phyloP scores from a whole-genome alignment of 92 coral and sea anemone genomes.

The Zoanthus solanderi region DNA sequence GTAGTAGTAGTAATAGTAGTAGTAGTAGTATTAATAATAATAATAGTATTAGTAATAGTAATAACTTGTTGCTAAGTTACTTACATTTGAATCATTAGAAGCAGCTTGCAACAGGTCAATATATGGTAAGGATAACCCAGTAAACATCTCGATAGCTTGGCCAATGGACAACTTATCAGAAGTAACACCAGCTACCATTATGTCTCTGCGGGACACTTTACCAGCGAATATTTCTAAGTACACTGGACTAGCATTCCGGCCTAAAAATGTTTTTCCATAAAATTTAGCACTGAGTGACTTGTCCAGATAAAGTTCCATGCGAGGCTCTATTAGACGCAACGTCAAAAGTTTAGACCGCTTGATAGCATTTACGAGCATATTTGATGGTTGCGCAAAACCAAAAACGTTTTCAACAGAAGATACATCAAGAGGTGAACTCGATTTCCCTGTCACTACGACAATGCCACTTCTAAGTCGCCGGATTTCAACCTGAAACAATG shows the following conservation, averaged over 20 bases:
- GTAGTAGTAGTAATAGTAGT: too few species aligned
- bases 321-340: slow-evolving; percentile 79
- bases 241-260: slow-evolving; percentile 64
- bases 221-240: slow-evolving; percentile 81
- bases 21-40: too few species aligned
- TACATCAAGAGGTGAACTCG: slow-evolving; percentile 85
- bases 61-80: slow-evolving; percentile 6
- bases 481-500: slow-evolving; percentile 77
- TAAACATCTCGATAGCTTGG: slow-evolving; percentile 72
- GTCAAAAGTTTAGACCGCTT: slow-evolving; percentile 70
- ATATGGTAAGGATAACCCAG: slow-evolving; percentile 69
- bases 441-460: slow-evolving; percentile 74
- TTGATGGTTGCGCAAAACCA: slow-evolving; percentile 66
- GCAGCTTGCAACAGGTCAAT: slow-evolving; percentile 71
- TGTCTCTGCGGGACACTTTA: slow-evolving; percentile 57
- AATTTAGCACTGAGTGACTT: slow-evolving; percentile 79
- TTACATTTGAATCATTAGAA: slow-evolving; percentile 63
- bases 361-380: slow-evolving; percentile 63
- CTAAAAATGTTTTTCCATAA: slow-evolving; percentile 72
- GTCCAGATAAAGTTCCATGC: slow-evolving; percentile 77
- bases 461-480: slow-evolving; percentile 63
- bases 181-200: slow-evolving; percentile 80
- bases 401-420: slow-evolving; percentile 78
- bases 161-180: slow-evolving; percentile 70
- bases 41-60: too few species aligned